Conservation (phyloP, 2,888 invertebrate species). For the Drosophila quinaria region DNA sequence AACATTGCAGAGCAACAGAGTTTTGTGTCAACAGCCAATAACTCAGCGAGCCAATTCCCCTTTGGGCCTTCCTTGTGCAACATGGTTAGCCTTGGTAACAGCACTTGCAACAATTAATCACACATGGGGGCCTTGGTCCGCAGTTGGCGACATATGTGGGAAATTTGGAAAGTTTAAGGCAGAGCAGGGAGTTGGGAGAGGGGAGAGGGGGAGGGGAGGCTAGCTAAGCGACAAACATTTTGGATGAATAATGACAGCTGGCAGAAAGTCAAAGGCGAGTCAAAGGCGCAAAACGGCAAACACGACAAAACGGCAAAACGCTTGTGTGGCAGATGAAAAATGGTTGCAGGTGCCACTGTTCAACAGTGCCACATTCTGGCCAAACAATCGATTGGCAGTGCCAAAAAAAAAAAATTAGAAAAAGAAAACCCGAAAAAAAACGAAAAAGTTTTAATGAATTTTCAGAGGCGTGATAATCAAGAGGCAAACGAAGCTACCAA, state of each 20-base stretch:
- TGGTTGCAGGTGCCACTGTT: slow-evolving; percentile 73
- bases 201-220: background rate
- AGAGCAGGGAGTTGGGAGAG: background rate
- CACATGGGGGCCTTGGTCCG: slow-evolving; percentile 48
- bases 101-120: slow-evolving; percentile 72
- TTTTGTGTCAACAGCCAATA: slow-evolving; percentile 73
- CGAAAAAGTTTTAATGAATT: slow-evolving; percentile 77
- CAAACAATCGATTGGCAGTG: slow-evolving; percentile 64
- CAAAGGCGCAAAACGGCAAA: slow-evolving; percentile 70
- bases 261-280: slow-evolving; percentile 79
- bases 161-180: slow-evolving; percentile 66
- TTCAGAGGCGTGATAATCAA: slow-evolving; percentile 79
- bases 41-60: slow-evolving; percentile 40
- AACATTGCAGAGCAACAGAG: slow-evolving; percentile 39
- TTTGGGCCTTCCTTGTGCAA: too few relatives aligned
- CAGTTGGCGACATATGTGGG: slow-evolving; percentile 73
- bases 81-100: slow-evolving; percentile 26
- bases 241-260: slow-evolving; percentile 79
- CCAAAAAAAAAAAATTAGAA: slow-evolving; percentile 22
- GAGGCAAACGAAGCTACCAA: slow-evolving; percentile 49
- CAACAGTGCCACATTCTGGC: slow-evolving; percentile 46
- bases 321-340: slow-evolving; percentile 67
- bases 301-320: slow-evolving; percentile 68
- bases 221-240: slow-evolving; percentile 73
- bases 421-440: slow-evolving; percentile 1